phyloP scores from a whole-genome alignment of 2,797 vertebrate genomes.

The Corythornis leucogaster region DNA sequence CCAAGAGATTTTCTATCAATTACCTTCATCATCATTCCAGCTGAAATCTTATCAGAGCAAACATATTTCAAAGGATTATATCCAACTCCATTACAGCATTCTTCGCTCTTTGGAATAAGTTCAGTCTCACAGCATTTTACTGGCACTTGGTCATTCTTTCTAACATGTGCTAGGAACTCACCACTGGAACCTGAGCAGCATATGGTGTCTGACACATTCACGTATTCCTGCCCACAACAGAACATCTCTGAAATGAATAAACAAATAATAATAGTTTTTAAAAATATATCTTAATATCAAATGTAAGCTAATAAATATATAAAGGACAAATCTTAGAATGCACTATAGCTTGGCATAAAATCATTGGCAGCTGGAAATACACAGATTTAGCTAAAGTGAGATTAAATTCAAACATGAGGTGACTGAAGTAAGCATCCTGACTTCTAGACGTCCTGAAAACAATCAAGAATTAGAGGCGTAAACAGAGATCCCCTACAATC shows the following conservation, averaged over 20 bases:
- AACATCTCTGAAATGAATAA: slow-evolving; percentile 82
- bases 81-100: slow-evolving; percentile 91
- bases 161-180: slow-evolving; percentile 83
- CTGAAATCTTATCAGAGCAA: slow-evolving; percentile 88
- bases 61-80: slow-evolving; percentile 89
- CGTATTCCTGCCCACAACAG: slow-evolving; percentile 90
- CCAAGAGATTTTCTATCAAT: slow-evolving; percentile 77
- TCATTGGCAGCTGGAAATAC: slow-evolving; percentile 30
- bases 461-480: slow-evolving; percentile 31
- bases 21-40: slow-evolving; percentile 85
- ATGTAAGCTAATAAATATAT: not conserved
- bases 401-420: slow-evolving; percentile 28
- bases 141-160: slow-evolving; percentile 83
- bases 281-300: slow-evolving; percentile 40
- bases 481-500: not conserved
- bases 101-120: slow-evolving; percentile 86
- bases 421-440: slow-evolving; percentile 36
- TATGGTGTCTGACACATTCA: slow-evolving; percentile 87
- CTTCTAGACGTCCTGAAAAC: slow-evolving; percentile 14
- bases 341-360: slow-evolving; percentile 52
- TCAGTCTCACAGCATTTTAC: slow-evolving; percentile 91
- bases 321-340: slow-evolving; percentile 13
- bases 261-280: not conserved
- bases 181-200: slow-evolving; percentile 87
- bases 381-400: slow-evolving; percentile 6